Base-by-base conservation (phyloP, 1,140 invertebrate species). In the Globodera rostochiensis region DNA sequence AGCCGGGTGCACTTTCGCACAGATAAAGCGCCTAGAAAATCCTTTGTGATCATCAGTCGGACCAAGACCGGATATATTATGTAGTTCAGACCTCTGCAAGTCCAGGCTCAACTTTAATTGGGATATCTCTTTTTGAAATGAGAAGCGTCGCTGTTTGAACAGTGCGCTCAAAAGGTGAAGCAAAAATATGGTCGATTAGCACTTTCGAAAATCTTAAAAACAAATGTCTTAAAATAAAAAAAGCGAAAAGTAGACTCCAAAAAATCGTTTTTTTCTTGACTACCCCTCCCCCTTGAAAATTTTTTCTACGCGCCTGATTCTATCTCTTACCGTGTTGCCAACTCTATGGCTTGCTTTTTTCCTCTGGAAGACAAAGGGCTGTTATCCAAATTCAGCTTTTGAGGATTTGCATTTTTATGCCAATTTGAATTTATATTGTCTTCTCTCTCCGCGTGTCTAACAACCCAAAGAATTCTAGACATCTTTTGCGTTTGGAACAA, bases 91-190 rank as follows among this genome's bases (percentile, higher is more conserved):
- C 84, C 71, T 88, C 87, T 57, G 77, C 80, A 15, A 88, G 74
- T 8, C 87, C 87, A 8, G 89, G 89, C 64, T 88, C 87, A 4
- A 85, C 79, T 45, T 86, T 87, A n/a, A 86, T 88, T 11, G 69
- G 70, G 77, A 84, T 89, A 49, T 80, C 47, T 64, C 80, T 80
- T n/a, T 75, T 45, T 6, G 73, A 80, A 7, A 87, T 64, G 15
- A 90, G 74, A 25, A 49, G 53, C 3, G 83, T 83, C 3, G 85
- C 86, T n/a, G 87, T 88, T 74, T 88, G 88, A 8, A 88, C 77
- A 19, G 87, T 88, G 80, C 87, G 70, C 76, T 90, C 88, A 66
- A 90, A 88, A 49, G 87, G 87, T 2, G 87, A 89, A 19, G 83
- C 83, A 70, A 87, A 88, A 60, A 86, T 74, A 66, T 88, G 84